A percentile compares a stretch with the other conserved stretches of the same genome.
These are phyloP conservation scores for Himalopsyche phryganea DNA, from an alignment of 1,140 invertebrate species.

Conservation along the genomic window DNA sequence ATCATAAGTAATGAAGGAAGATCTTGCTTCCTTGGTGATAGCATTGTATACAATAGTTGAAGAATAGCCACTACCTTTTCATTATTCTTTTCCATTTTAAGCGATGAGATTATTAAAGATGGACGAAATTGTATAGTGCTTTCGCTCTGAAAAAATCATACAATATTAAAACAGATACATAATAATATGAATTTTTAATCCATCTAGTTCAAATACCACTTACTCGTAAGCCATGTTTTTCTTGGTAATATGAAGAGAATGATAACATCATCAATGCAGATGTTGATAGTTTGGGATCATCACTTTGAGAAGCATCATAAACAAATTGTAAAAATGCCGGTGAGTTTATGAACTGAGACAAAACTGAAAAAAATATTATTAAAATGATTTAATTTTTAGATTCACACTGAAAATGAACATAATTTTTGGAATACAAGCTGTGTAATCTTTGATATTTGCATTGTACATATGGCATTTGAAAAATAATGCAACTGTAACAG, in stretches of 20 bases:
- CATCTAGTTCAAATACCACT: background rate
- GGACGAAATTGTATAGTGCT: constrained; percentile 12
- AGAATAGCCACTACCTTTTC: constrained; percentile 21
- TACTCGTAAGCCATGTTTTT: constrained; percentile 21
- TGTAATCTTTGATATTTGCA: too few relatives aligned
- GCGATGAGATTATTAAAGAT: constrained; percentile 16
- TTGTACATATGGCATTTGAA: too few relatives aligned
- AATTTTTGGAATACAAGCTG: too few relatives aligned
- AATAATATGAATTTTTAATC: background rate
- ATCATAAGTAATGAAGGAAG: constrained; percentile 6
- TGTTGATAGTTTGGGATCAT: constrained; percentile 12
- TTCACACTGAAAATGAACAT: background rate
- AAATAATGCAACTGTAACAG: too few relatives aligned
- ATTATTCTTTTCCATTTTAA: constrained; percentile 15
- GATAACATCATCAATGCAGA: constrained; percentile 22
- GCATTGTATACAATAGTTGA: constrained; percentile 23
- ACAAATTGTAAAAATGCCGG: constrained; percentile 18
- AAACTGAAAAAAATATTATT: constrained; percentile 25
- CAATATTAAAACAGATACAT: background rate
- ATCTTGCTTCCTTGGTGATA: constrained; percentile 5
- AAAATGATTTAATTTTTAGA: background rate
- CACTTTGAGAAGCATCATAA: constrained; percentile 15
- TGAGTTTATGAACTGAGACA: constrained; percentile 25
- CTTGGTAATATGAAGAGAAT: constrained; percentile 12
- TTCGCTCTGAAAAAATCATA: background rate